A percentile compares a stretch with the other conserved stretches of the same genome.
phyloP scores from a whole-genome alignment of 2,113 vertebrate species.

The Archilochus colubris region DNA sequence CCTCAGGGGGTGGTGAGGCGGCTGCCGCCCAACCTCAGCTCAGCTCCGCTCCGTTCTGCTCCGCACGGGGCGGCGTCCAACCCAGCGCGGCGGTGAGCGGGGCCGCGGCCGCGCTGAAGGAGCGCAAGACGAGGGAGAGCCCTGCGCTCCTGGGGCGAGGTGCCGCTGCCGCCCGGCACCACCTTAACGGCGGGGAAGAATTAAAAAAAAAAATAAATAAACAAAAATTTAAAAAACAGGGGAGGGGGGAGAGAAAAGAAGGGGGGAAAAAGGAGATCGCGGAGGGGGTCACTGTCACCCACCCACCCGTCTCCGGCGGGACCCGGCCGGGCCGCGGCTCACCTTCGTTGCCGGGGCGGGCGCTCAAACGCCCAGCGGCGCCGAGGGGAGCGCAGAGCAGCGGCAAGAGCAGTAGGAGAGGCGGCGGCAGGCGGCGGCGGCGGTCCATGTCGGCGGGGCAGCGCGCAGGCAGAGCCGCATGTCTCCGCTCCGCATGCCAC shows the following conservation, averaged over 20 bases:
- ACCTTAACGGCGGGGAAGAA: background rate
- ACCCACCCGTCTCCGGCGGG: background rate
- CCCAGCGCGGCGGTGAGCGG: background rate
- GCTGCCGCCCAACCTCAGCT: no score
- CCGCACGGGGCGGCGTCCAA: background rate
- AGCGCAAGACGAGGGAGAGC: background rate
- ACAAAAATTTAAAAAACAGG: no score
- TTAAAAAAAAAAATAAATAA: no score
- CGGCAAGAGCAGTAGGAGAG: conserved; percentile 71
- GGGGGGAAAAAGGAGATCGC: background rate
- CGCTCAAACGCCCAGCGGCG: conserved; percentile 72
- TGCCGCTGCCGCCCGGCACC: background rate
- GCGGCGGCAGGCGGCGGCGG: conserved; percentile 78
- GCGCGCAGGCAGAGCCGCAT: conserved; percentile 86
- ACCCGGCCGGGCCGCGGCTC: conserved; percentile 58
- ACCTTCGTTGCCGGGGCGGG: conserved; percentile 92
- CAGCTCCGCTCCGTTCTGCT: no score
- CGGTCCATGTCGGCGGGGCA: conserved; percentile 92
- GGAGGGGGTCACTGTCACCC: background rate
- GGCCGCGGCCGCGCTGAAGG: background rate
- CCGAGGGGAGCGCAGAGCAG: conserved; percentile 66
- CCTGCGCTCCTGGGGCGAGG: background rate
- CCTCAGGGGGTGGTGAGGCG: background rate
- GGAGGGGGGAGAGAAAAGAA: background rate
- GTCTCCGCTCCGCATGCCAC: conserved; percentile 91